Percentiles rank a stretch among this genome's conserved stretches.
Evolutionary conservation across 2,797 vertebrate genomes (phyloP).

Genomic region (Octomys mimax): DNA sequence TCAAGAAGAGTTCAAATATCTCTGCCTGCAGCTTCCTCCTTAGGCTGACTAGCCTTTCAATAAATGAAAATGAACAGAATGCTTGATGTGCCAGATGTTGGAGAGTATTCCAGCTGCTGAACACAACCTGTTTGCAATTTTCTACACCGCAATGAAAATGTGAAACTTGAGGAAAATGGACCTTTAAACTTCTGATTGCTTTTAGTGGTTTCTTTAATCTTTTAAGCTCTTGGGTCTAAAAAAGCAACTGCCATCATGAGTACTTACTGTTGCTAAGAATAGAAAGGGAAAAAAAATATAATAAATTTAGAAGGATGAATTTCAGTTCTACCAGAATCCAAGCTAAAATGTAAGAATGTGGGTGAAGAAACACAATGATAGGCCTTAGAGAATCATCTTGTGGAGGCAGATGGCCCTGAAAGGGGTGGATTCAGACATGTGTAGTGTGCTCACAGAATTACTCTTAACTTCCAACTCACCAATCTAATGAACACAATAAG

Average conservation of each 20-base stretch:
- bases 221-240: constrained; percentile 91
- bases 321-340: constrained; percentile 44
- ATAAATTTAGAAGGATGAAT: constrained; percentile 72
- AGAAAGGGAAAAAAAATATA: constrained; percentile 69
- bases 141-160: constrained; percentile 86
- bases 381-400: background rate
- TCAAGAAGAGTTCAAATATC: background rate
- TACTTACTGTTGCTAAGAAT: constrained; percentile 87
- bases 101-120: constrained; percentile 77
- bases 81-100: constrained; percentile 80
- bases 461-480: background rate
- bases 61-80: constrained; percentile 15
- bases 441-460: background rate
- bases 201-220: constrained; percentile 93
- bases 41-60: background rate
- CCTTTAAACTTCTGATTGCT: constrained; percentile 88
- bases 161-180: constrained; percentile 86
- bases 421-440: too few species aligned
- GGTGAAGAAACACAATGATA: background rate
- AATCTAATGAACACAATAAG: background rate
- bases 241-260: constrained; percentile 89
- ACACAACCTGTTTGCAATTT: constrained; percentile 90
- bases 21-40: background rate
- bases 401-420: background rate
- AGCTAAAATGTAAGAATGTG: background rate